Percentiles rank a stretch among this genome's conserved stretches.
Evolutionary conservation across 35 echinoderm and acorn worm species (phyloP).

Genomic region (Patiria miniata): DNA sequence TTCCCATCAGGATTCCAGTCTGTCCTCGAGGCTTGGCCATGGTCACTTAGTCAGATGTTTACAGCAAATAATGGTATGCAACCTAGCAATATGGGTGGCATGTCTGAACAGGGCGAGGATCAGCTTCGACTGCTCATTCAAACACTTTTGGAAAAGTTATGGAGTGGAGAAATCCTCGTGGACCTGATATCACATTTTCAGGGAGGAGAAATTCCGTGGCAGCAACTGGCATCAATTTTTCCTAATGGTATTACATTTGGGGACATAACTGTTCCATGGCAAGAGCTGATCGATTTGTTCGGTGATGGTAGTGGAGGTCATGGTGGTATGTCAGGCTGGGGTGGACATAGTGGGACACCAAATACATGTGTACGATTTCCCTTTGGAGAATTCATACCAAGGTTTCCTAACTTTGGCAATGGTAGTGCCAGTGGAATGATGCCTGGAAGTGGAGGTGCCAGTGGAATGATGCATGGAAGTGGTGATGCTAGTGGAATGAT

Average conservation of each 20-base stretch:
- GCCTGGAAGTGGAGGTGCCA: not conserved
- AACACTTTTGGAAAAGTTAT: not conserved
- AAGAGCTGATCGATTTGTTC: not conserved
- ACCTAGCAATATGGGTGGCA: not conserved
- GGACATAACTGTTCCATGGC: not conserved
- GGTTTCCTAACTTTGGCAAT: not conserved
- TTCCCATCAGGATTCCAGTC: not conserved
- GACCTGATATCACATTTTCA: not conserved
- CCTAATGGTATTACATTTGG: slow-evolving; percentile 14
- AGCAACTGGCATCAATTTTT: not conserved
- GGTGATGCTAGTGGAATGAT: not conserved
- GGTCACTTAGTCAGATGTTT: not conserved
- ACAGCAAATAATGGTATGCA: too few species aligned
- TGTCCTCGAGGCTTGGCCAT: not conserved
- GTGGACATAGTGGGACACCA: not conserved
- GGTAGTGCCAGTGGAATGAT: not conserved
- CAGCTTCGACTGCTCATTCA: not conserved
- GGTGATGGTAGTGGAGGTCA: not conserved
- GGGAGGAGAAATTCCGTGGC: not conserved
- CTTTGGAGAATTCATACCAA: not conserved
- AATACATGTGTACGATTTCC: not conserved
- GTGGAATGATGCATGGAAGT: not conserved
- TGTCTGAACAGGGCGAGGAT: not conserved
- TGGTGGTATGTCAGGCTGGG: not conserved
- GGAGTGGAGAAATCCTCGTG: not conserved